Evolutionary conservation across 2,113 vertebrate species (phyloP).

Genomic region (Pontoporia blainvillei): DNA sequence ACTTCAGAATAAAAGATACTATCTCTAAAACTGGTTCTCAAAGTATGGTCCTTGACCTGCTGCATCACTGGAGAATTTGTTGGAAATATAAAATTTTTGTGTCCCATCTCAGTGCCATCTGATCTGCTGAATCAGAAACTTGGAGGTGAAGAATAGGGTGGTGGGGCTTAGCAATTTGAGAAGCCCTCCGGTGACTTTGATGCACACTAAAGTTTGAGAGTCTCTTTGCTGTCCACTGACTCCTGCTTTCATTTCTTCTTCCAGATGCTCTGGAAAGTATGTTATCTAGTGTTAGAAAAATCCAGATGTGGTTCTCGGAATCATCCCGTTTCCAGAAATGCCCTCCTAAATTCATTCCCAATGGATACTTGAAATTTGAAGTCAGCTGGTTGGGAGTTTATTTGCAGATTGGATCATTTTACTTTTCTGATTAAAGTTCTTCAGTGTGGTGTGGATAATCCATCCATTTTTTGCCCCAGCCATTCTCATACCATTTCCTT

Average conservation of each 20-base stretch:
- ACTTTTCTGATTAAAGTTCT: slow-evolving; percentile 8
- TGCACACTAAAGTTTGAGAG: not conserved
- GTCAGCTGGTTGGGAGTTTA: not conserved
- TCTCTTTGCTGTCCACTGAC: not conserved
- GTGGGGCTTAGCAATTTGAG: not conserved
- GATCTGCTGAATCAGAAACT: not conserved
- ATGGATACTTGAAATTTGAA: not conserved
- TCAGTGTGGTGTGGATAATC: not conserved
- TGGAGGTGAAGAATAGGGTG: not conserved
- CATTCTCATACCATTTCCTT: not conserved
- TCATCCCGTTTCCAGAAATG: not conserved
- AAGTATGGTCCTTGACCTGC: not conserved
- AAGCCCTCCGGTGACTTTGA: not conserved
- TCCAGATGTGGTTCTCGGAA: not conserved
- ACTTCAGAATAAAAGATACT: not conserved
- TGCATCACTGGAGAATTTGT: not conserved
- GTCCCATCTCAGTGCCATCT: not conserved
- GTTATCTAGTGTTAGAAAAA: not conserved
- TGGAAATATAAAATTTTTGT: not conserved
- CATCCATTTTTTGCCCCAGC: not conserved
- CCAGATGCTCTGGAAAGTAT: not conserved
- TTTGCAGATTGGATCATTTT: not conserved
- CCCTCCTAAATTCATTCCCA: not conserved
- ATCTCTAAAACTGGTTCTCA: not conserved
- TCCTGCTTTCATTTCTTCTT: not conserved